Evolutionary conservation across 1,140 invertebrate genomes (phyloP), one percentile per base, ranked within the genome.

Genomic region (Brachionus koreanus): DNA sequence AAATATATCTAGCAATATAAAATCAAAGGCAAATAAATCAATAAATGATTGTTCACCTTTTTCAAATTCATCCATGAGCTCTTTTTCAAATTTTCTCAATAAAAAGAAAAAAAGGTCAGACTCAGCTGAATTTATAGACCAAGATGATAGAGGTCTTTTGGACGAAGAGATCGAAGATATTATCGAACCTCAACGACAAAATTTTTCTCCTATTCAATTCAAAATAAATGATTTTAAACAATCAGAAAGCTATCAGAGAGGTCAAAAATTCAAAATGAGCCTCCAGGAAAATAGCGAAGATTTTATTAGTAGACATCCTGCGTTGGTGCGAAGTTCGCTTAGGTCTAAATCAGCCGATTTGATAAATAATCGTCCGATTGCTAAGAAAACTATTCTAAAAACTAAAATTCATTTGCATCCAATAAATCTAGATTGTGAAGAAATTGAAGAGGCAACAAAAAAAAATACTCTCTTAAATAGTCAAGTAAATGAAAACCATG

Each of bases 271-370:
- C 13, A 49, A 74, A 29, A 25, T 23, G 10, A 74, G 42, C 25
- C 13, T 19, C 13, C 23, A 43, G 0, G 69, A 74, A 43, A 46
- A 43, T 9, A 25, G 43, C 12, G 69, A 74, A 25, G 35, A 29
- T n/a, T 25, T 46, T 42, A 74, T 74, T n/a, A 74, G 43, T 12
- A 23, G 69, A 25, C 69, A 74, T 19, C 69, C 69, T 12, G 69
- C 69, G 0, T 10, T 74, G 9, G 69, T 74, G 6, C 5, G 12
- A 74, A 74, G 16, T 25, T 25, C 16, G 13, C 13, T 74, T 1
- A 74, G 42, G 25, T 74, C 69, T 13, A 74, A 74, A 74, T 74
- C 69, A 25, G 69, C 69, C 23, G 69, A 74, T 74, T 46, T 74
- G 29, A 25, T 74, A 5, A 74, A n/a, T 74, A 19, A 74, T 39